Evolutionary conservation across 2,113 vertebrate genomes (phyloP), one percentile per base, ranked within the genome.

Genomic region (Lates calcarifer): DNA sequence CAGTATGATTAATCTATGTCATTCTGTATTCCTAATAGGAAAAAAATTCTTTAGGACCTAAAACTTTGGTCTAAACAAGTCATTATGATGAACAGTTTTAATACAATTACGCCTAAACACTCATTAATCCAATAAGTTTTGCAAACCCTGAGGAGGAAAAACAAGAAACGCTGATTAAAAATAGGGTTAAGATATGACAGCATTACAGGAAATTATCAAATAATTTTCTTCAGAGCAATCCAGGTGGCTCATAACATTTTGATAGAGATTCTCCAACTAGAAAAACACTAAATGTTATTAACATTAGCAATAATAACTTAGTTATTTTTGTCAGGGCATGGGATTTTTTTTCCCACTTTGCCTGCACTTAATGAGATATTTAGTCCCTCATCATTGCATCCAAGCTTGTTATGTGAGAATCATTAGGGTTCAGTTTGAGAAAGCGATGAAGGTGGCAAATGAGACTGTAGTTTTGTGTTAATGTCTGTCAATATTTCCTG

Each of bases 401-500:
- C 26, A 37, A 81, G 65, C 39, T 45, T 72, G 56, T 61, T 75
- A 75, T 60, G 49, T 49, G 17, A 55, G 47, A 31, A 78, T 20
- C 22, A 81, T 83, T 76, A 74, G 35, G 22, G 29, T 84, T 74
- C 56, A 12, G 14, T 57, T 62, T 79, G 74, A 45, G n/a, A 83
- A 77, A 85, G 63, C 39, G 53, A 63, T 62, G 22, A 41, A 39
- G 22, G 29, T 74, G 63, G 15, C 35, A 68, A 79, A 77, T 79
- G 53, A 87, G 68, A 53, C 64, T 78, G 35, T 63, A 41, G 58
- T 67, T 74, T 66, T 79, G 62, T 64, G 47, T 49, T 49, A 78
- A 74, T 66, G 74, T 82, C 76, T 83, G 82, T 85, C 65, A 81
- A 45, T 56, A 51, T 60, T 61, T 41, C 29, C 24, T 22, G 11